Percentiles rank a stretch among this genome's conserved stretches.
phyloP scores from a whole-genome alignment of 2,797 vertebrate species.

The Propithecus perrieri region DNA sequence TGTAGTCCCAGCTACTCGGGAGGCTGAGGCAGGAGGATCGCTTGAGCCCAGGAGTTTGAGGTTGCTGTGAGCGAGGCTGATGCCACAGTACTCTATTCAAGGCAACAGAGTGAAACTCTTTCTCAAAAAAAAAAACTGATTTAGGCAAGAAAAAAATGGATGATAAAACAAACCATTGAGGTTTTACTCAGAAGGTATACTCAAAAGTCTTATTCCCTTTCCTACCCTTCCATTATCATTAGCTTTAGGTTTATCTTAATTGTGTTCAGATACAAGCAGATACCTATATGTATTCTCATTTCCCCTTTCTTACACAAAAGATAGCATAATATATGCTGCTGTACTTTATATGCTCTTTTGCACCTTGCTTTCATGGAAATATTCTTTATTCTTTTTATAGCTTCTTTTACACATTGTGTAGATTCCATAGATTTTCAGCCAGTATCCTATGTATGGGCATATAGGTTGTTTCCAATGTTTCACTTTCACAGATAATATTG shows the following conservation, averaged over 20 bases:
- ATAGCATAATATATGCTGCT: neutral
- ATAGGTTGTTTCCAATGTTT: neutral
- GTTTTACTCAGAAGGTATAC: neutral
- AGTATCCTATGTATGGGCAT: neutral
- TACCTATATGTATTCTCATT: neutral
- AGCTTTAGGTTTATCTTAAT: constrained; percentile 29
- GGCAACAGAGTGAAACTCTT: no score
- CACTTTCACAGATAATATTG: neutral
- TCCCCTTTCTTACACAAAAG: neutral
- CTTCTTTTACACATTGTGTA: neutral
- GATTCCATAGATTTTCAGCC: neutral
- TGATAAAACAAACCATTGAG: constrained; percentile 42
- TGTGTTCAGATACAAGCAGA: neutral
- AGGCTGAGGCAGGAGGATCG: no score
- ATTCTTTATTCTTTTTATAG: neutral
- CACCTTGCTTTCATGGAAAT: neutral
- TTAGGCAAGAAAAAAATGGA: neutral
- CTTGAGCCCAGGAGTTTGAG: no score
- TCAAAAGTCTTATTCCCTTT: neutral
- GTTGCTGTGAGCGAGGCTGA: no score
- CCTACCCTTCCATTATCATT: neutral
- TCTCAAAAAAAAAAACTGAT: neutral
- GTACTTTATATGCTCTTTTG: neutral
- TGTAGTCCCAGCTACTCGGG: no score
- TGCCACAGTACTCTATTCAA: no score